Conservation (phyloP, 2,113 vertebrate species). For the Laticauda colubrina region DNA sequence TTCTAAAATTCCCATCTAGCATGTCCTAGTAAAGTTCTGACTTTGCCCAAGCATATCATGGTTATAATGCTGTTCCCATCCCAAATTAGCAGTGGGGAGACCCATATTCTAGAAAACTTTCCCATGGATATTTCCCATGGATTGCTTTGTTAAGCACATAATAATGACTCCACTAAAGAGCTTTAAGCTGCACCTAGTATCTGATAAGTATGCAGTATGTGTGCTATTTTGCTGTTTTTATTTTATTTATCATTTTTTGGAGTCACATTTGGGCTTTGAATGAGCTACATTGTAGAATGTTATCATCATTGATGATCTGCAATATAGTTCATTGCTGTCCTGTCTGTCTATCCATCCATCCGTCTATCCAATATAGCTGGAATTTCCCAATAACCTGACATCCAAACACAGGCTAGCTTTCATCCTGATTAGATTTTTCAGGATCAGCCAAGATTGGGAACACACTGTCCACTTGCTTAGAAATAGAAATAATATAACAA, state of each 20-base stretch:
- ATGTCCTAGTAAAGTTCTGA: neutral
- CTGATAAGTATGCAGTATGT: neutral
- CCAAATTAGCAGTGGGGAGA: neutral
- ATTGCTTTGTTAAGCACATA: neutral
- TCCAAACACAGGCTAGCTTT: neutral
- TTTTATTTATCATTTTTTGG: neutral
- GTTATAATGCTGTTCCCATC: neutral
- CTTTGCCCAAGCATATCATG: neutral
- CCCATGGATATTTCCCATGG: neutral
- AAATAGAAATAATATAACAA: neutral
- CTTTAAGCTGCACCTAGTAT: neutral
- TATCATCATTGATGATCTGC: neutral
- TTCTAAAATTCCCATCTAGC: neutral
- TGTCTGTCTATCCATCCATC: neutral
- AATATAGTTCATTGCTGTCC: neutral
- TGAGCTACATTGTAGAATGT: neutral
- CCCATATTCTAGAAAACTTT: neutral
- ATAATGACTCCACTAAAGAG: neutral
- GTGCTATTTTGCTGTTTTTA: neutral
- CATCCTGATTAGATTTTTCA: neutral
- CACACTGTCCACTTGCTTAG: neutral
- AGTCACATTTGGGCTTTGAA: neutral
- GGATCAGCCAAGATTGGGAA: neutral
- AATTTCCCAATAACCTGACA: neutral
- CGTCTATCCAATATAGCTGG: neutral